Conservation (phyloP, 1,140 invertebrate species). For the Drosophila mojavensis region DNA sequence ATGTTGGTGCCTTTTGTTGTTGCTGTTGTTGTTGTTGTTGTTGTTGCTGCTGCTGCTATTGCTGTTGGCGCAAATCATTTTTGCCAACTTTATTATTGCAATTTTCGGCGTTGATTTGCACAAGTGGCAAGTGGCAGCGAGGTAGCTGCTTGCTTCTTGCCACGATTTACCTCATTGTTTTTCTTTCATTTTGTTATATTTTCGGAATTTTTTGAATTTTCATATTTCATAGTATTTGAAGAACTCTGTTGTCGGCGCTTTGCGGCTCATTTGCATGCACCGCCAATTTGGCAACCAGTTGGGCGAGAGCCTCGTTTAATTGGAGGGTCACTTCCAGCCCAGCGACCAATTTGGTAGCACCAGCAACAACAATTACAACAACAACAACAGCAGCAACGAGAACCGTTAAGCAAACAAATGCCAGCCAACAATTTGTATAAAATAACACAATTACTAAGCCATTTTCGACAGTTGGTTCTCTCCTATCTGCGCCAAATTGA, state of each 20-base stretch:
- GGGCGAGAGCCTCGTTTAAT: conserved; percentile 55
- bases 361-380: background rate
- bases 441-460: conserved; percentile 59
- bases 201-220: conserved; percentile 3
- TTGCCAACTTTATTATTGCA: conserved; percentile 57
- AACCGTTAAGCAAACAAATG: conserved; percentile 59
- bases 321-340: conserved; percentile 40
- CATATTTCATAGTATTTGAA: conserved; percentile 51
- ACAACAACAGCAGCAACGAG: conserved; percentile 1
- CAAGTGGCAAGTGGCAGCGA: conserved; percentile 35
- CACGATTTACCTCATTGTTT: conserved; percentile 16
- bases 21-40: background rate
- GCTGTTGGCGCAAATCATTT: conserved; percentile 24
- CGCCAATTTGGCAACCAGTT: conserved; percentile 52
- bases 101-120: conserved; percentile 53
- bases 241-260: conserved; percentile 47
- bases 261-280: conserved; percentile 55
- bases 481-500: conserved; percentile 25
- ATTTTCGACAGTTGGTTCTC: conserved; percentile 42
- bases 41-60: conserved; percentile 13
- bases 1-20: conserved; percentile 13
- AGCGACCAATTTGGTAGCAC: conserved; percentile 24
- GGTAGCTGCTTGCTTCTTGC: conserved; percentile 37
- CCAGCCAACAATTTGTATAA: conserved; percentile 41
- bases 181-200: background rate